Base-by-base conservation (phyloP, 2,888 invertebrate species). In the Megaustenia siamemsis region DNA sequence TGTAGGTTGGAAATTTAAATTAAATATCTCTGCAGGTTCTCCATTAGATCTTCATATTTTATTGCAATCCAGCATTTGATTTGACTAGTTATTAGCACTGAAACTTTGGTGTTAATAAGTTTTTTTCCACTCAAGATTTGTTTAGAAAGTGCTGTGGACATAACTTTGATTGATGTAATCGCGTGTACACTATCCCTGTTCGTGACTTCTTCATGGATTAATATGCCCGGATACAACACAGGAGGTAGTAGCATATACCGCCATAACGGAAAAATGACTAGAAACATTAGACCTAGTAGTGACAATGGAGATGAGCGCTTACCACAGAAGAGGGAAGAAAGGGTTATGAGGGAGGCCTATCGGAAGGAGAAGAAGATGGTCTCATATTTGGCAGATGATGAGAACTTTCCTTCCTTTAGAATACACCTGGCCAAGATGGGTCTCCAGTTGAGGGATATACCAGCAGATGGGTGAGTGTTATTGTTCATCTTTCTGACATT, bases 341-440 rank as follows among this genome's bases (percentile, higher is more conserved):
- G 92, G 76, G 90, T 88, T 21, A 86, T 90, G 1, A 86, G 92
- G 49, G 90, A 91, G 38, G 92, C 92, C 0, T 89, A 91, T 83
- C 87, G 89, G 81, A 88, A 90, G 56, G 92, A 92, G 83, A 86
- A 89, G 68, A 90, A 91, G 84, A 91, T 91, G 32, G 90, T 88
- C 73, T 92, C 92, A 3, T 93, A 93, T 84, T 85, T 93, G 40
- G 90, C 90, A 0, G 93, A 94, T 68, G 94, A 94, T 87, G 92
- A 93, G 79, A 93, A 93, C 85, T 93, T 92, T 86, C 92, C 92
- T n/a, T 92, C 91, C 53, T 94, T 94, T 86, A 90, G 91, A 35
- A 88, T 90, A 49, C 95, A 95, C 89, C 90, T 95, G 45, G 90
- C 91, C 8, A 92, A 92, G 81, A 89, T 94, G 88, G 94, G 95